These are phyloP conservation scores for Gymnogyps californianus DNA, from an alignment of 2,113 vertebrate genomes.

Conservation along the genomic window DNA sequence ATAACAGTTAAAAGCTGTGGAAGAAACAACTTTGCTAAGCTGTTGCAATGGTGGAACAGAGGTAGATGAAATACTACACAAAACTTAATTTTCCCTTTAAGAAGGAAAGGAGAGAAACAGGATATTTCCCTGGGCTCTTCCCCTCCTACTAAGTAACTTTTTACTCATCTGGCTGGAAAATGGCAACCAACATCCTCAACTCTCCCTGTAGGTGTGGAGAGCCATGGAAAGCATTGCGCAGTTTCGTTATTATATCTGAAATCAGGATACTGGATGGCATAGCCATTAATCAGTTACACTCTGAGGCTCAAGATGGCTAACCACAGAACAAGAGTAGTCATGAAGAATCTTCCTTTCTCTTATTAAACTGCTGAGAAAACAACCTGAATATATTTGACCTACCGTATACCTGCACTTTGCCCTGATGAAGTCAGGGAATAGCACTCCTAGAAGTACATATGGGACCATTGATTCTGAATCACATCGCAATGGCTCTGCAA, in stretches of 20 bases:
- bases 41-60: rapidly evolving
- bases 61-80: background rate
- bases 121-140: background rate
- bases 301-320: background rate
- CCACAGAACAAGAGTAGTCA: background rate
- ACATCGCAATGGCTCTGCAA: background rate
- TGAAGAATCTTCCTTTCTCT: background rate
- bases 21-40: background rate
- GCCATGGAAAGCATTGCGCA: background rate
- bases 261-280: background rate
- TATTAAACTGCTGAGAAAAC: constrained; percentile 6
- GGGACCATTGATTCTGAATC: background rate
- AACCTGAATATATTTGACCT: background rate
- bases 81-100: background rate
- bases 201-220: background rate
- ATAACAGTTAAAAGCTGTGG: background rate
- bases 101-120: background rate
- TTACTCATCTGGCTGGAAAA: background rate
- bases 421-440: background rate
- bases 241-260: background rate
- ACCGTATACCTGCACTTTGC: background rate
- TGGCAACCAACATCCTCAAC: background rate
- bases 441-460: background rate
- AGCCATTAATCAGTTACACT: background rate
- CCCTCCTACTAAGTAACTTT: background rate